Evolutionary conservation across 2,888 invertebrate species (phyloP).

Genomic region (Parnassius apollo): DNA sequence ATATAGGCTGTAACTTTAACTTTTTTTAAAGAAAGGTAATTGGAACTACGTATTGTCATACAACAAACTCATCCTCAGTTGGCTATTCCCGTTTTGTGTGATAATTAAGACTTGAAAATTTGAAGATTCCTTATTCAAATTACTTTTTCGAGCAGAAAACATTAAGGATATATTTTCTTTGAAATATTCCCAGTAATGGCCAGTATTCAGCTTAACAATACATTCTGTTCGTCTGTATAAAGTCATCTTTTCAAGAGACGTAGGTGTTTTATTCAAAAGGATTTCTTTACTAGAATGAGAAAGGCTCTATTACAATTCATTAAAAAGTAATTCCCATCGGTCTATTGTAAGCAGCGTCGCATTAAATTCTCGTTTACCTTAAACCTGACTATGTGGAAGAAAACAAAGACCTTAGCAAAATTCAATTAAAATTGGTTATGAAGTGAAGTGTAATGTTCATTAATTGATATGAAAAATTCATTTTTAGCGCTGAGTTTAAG

Average conservation of each 20-base stretch:
- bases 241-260: constrained; percentile 62
- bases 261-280: constrained; percentile 63
- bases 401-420: constrained; percentile 19
- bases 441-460: constrained; percentile 6
- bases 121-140: too few species aligned
- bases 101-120: too few species aligned
- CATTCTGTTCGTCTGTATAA: constrained; percentile 58
- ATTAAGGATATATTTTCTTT: constrained; percentile 20
- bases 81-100: too few species aligned
- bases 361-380: constrained; percentile 67
- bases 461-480: neutral
- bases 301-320: constrained; percentile 69
- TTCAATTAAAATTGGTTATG: constrained; percentile 23
- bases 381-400: constrained; percentile 30
- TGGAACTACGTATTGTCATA: too few species aligned
- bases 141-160: constrained; percentile 3
- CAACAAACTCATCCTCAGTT: too few species aligned
- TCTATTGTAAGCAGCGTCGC: constrained; percentile 56
- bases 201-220: constrained; percentile 65
- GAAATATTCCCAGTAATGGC: constrained; percentile 48
- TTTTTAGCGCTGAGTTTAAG: too few species aligned
- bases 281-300: constrained; percentile 53
- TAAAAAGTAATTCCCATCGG: constrained; percentile 66
- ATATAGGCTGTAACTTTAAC: too few species aligned
- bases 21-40: too few species aligned